Evolutionary conservation across 2,797 vertebrate genomes (phyloP).

Genomic region (Dermochelys coriacea): DNA sequence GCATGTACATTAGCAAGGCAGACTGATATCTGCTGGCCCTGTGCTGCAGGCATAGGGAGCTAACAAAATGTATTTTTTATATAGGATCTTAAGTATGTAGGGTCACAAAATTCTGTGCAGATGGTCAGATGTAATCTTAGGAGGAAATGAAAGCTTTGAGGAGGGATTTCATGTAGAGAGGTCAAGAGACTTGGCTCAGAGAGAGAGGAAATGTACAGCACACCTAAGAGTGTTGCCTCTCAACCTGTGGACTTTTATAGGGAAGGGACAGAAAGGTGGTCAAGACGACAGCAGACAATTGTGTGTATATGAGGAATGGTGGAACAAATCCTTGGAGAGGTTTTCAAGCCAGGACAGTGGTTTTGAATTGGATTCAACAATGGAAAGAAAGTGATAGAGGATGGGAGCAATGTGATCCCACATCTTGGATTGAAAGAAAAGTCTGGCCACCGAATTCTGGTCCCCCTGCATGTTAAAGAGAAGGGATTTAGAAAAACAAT

Average conservation of each 20-base stretch:
- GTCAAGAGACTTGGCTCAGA: neutral
- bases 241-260: neutral
- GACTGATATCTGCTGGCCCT: neutral
- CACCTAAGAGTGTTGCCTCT: neutral
- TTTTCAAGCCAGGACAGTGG: conserved; percentile 21
- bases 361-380: conserved; percentile 31
- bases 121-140: neutral
- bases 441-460: neutral
- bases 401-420: neutral
- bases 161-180: neutral
- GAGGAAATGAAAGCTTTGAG: conserved; percentile 7
- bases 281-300: neutral
- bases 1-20: neutral
- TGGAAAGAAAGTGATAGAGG: neutral
- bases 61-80: neutral
- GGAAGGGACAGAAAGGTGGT: neutral
- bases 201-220: neutral
- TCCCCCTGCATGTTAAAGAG: neutral
- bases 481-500: neutral
- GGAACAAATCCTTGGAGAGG: neutral
- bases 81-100: neutral
- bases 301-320: conserved; percentile 8
- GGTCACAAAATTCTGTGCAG: conserved; percentile 1
- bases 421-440: conserved; percentile 20
- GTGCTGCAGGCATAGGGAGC: neutral